These are phyloP conservation scores for Neopelma chrysocephalum DNA, from an alignment of 2,797 vertebrate species.

Conservation along the genomic window DNA sequence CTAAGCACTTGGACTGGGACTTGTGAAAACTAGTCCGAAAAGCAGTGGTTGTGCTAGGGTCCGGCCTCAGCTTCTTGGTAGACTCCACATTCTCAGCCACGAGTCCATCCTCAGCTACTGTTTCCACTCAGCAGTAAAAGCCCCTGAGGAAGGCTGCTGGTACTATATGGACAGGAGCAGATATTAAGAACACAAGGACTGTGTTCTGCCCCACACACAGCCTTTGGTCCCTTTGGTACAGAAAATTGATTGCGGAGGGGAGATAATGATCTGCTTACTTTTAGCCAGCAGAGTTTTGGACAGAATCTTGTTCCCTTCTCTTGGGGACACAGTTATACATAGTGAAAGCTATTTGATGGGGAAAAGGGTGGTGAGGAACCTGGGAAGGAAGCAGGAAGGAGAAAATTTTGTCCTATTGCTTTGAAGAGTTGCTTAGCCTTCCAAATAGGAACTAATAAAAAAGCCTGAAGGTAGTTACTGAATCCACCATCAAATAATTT, in stretches of 20 bases:
- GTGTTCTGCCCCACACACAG: not conserved
- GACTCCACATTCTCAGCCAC: not conserved
- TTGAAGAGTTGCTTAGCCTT: not conserved
- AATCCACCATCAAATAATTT: not conserved
- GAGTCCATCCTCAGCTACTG: not conserved
- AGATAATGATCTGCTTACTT: not conserved
- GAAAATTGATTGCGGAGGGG: not conserved
- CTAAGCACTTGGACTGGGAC: not conserved
- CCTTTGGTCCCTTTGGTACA: not conserved
- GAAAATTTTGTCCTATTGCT: not conserved
- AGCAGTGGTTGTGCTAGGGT: not conserved
- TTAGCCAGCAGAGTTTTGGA: not conserved
- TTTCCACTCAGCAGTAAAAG: not conserved
- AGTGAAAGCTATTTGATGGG: not conserved
- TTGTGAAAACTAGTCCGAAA: not conserved
- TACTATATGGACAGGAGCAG: accelerated
- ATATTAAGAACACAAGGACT: not conserved
- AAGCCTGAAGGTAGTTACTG: not conserved
- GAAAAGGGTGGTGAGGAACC: not conserved
- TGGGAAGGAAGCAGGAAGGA: not conserved
- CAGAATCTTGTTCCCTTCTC: not conserved
- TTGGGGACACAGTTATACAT: not conserved
- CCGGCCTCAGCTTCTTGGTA: not conserved
- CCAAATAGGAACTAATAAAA: not conserved
- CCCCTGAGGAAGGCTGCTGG: not conserved